Base-by-base conservation (phyloP, 2,797 vertebrate species). In the Psittacula echo region DNA sequence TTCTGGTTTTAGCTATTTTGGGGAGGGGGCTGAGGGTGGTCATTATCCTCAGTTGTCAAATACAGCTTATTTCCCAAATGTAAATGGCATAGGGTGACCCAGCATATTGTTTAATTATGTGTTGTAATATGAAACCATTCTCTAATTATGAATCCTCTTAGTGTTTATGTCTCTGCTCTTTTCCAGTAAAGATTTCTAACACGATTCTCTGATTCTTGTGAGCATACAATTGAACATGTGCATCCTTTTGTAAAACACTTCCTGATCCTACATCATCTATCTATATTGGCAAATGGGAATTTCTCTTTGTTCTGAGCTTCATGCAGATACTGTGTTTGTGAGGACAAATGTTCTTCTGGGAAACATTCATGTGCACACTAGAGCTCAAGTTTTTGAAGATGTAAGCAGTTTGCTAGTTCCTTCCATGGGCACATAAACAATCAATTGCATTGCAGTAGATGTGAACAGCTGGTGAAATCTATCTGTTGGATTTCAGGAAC, bases 401-500 rank as follows among this genome's bases (percentile, higher is more conserved):
- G 17, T 5, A 27, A 74, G 39, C 39, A 78, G 53, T 72, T 86
- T 68, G 16, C 30, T 79, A 3, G 42, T 73, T 79, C 47, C 24
- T 93, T 90, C 50, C 21, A 24, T 4, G 3, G 65, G 37, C 73
- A 68, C 23, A 39, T 64, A 87, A 77, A 54, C 42, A 85, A 64
- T 87, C 73, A 41, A 3, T 53, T 80, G 41, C 67, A n/a, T 83
- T 85, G 58, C 62, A 85, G 42, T 45, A 87, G 56, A 78, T 37
- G 41, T 81, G 76, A 94, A 66, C 65, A 93, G 61, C 48, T 88
- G 79, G 32, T 89, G 65, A 80, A 94, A 93, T 56, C 47, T 80
- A n/a, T 87, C 42, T 64, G 41, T 47, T 75, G 41, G 45, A 47
- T 89, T 85, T 87, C 2, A 20, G 45, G 81, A 90, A 17, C 11